Base-by-base conservation (phyloP, 2,797 vertebrate species). In the Rhynchotus rufescens region DNA sequence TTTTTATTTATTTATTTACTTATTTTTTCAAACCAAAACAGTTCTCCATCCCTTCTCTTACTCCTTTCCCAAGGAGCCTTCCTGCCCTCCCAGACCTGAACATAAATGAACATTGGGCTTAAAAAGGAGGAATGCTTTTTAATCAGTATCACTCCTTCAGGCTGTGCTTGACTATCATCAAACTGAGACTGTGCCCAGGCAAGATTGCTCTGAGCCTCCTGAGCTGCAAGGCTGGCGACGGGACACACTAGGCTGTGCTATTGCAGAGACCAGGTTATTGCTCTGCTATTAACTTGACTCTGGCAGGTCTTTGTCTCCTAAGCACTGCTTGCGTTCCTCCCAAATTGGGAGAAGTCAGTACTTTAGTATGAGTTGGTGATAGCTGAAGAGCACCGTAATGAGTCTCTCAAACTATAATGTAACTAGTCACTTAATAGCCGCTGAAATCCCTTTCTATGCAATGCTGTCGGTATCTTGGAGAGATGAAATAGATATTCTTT, bases 351-450 rank as follows among this genome's bases (percentile, higher is more conserved):
- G 77, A 75, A 94, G 78, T 77, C 23, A 67, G 34, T 91, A 94
- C 95, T 96, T 96, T 90, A 94, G 81, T 92, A 76, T 92, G 88
- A 95, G 71, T 42, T 88, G 91, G 89, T 93, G 95, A 84, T 94
- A 96, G 96, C 92, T 93, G 71, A 12, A 86, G 91, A 78, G 84
- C 26, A 28, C 49, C 45, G 14, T 75, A 94, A 86, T 60, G 81
- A 89, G 86, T 86, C 49, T 89, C 57, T 86, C 49, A 86, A 92
- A 76, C 61, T 88, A 28, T 52, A 80, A 19, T 61, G 71, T 71
- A 87, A 77, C 74, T 73, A 85, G 62, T 88, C 83, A 89, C 80
- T 60, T 96, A 92, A 91, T 44, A 89, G 82, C 74, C 11, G 4
- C 82, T 83, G 92, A 92, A 94, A 84, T 66, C 78, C 68, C 40